Conservation (phyloP, 2,888 invertebrate genomes). For the Spisula solida region DNA sequence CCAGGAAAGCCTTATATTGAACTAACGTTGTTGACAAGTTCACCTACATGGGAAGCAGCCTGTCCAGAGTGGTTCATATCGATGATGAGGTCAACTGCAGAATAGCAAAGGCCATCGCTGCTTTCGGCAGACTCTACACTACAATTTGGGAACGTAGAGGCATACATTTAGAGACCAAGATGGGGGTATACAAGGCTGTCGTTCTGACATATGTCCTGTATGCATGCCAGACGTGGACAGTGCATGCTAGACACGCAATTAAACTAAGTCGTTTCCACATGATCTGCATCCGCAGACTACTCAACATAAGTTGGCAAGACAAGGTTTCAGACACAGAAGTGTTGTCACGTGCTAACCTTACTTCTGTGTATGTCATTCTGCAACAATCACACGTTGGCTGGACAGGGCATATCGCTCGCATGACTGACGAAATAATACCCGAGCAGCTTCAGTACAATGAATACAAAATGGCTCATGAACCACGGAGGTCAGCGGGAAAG, state of each 20-base stretch:
- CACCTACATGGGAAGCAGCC: conserved; percentile 31
- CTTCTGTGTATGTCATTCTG: background rate
- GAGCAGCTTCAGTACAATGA: conserved; percentile 29
- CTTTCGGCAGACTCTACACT: conserved; percentile 11
- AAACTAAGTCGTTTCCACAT: background rate
- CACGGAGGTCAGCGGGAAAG: conserved; percentile 25
- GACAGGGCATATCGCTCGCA: conserved; percentile 33
- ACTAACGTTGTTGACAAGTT: conserved; percentile 46
- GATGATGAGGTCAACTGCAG: conserved; percentile 18
- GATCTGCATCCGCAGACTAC: too few species aligned
- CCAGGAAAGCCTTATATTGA: too few species aligned
- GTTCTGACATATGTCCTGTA: background rate
- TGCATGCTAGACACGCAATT: conserved; percentile 26
- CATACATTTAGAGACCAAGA: conserved; percentile 4
- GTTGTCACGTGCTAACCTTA: background rate
- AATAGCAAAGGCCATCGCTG: conserved; percentile 23
- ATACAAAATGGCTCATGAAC: background rate
- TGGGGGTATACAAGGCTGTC: conserved; percentile 20
- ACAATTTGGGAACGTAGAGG: conserved; percentile 12
- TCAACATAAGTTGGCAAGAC: background rate
- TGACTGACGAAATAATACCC: conserved; percentile 28
- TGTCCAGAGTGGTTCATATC: conserved; percentile 22
- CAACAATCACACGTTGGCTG: background rate
- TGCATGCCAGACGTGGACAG: conserved; percentile 34
- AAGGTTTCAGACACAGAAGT: conserved; percentile 40